phyloP scores from a whole-genome alignment of 1,140 invertebrate species.

The Choristoneura fumiferana region DNA sequence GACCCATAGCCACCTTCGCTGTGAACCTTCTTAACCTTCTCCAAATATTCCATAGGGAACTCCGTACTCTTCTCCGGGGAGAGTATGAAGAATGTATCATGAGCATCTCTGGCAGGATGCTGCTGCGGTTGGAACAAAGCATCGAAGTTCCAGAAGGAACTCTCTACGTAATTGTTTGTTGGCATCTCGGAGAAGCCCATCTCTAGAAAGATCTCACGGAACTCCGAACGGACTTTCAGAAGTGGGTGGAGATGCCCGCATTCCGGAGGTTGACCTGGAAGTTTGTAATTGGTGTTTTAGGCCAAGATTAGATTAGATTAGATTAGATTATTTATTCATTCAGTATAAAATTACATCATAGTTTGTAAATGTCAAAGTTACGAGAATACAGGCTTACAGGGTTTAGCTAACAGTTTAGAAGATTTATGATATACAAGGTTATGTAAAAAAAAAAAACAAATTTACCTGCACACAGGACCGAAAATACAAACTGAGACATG shows the following conservation, averaged over 20 bases:
- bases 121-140: conserved; percentile 99
- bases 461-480: no score
- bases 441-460: no score
- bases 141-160: conserved; percentile 99
- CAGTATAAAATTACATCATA: no score
- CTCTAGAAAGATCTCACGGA: conserved; percentile 98
- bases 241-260: conserved; percentile 96
- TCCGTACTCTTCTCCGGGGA: conserved; percentile 86
- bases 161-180: conserved; percentile 98
- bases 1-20: conserved; percentile 96
- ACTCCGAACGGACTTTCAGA: conserved; percentile 96
- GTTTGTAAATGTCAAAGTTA: no score
- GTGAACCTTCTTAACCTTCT: conserved; percentile 95
- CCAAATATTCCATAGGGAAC: conserved; percentile 93
- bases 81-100: conserved; percentile 98
- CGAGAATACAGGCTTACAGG: no score
- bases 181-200: conserved; percentile 99
- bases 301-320: no score
- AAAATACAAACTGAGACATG: no score
- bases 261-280: conserved; percentile 80
- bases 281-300: conserved; percentile 4
- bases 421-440: no score
- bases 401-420: no score
- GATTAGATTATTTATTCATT: no score
- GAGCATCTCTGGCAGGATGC: conserved; percentile 98